Percentiles rank a stretch among this genome's conserved stretches.
Evolutionary conservation across 2,113 vertebrate genomes (phyloP).

Genomic region (Connochaetes taurinus): DNA sequence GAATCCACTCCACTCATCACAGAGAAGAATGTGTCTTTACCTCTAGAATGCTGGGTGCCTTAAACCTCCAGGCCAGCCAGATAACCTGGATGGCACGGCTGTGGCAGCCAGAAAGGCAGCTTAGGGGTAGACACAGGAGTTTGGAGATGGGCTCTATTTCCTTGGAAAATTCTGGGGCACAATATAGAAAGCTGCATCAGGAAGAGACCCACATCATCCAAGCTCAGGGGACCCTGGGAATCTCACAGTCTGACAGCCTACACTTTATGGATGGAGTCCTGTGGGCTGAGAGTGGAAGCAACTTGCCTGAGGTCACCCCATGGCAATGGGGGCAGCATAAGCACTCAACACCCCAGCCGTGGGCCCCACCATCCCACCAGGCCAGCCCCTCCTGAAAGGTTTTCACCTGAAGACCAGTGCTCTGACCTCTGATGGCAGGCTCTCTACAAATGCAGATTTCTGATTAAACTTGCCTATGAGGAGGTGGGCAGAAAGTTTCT

Average conservation of each 20-base stretch:
- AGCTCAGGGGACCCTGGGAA: background rate
- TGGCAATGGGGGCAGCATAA: fast-evolving
- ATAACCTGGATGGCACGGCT: fast-evolving
- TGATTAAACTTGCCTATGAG: background rate
- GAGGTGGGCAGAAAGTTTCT: background rate
- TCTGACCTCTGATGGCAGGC: background rate
- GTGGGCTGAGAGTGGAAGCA: background rate
- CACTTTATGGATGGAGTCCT: background rate
- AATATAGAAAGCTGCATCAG: background rate
- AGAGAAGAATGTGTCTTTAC: fast-evolving
- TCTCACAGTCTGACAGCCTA: background rate
- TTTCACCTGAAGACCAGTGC: background rate
- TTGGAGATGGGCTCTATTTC: background rate
- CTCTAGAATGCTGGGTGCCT: background rate
- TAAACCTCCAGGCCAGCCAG: background rate
- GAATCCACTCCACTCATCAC: background rate
- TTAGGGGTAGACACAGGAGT: too few relatives aligned
- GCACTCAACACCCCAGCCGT: too few relatives aligned
- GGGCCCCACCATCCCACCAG: background rate
- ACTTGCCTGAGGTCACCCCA: too few relatives aligned
- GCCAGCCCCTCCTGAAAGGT: background rate
- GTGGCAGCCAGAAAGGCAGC: fast-evolving
- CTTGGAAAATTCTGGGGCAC: too few relatives aligned
- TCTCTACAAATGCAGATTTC: background rate
- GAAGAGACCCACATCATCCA: background rate